Evolutionary conservation across 1,140 invertebrate genomes (phyloP).

Genomic region (Battus philenor): DNA sequence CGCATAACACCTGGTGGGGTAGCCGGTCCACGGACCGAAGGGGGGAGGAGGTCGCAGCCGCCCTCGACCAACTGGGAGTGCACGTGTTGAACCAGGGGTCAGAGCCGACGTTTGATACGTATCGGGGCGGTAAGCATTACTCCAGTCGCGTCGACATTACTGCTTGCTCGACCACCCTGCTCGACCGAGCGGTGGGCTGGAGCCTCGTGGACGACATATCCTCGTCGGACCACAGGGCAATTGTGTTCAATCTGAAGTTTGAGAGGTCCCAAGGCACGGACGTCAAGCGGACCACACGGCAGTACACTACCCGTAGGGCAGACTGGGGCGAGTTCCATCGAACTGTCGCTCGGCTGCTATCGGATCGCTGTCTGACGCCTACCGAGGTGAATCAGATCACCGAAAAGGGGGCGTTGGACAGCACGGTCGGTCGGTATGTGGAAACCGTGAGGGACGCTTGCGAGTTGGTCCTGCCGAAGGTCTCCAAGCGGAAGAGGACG

Average conservation of each 20-base stretch:
- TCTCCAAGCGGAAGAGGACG: too few relatives aligned
- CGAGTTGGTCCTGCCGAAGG: too few relatives aligned
- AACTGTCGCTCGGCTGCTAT: too few relatives aligned
- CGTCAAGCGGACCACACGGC: conserved; percentile 10
- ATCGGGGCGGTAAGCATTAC: conserved; percentile 15
- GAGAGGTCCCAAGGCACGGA: neutral
- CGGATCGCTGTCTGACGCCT: too few relatives aligned
- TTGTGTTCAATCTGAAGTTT: conserved; percentile 3
- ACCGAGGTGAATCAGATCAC: too few relatives aligned
- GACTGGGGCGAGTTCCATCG: conserved; percentile 19
- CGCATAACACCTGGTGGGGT: conserved; percentile 36
- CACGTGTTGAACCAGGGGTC: conserved; percentile 16
- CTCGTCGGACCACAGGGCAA: conserved; percentile 23
- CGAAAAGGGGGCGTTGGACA: too few relatives aligned
- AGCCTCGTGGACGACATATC: conserved; percentile 15
- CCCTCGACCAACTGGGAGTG: conserved; percentile 3
- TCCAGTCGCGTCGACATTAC: conserved; percentile 23
- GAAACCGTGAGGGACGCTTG: too few relatives aligned
- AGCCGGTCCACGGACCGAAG: conserved; percentile 15
- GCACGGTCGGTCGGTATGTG: too few relatives aligned
- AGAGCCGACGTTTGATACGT: conserved; percentile 22
- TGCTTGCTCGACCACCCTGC: neutral
- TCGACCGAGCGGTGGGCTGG: conserved; percentile 18
- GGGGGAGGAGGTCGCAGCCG: neutral
- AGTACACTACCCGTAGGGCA: conserved; percentile 26